A percentile compares a stretch with the other conserved stretches of the same genome.
Evolutionary conservation across 2,797 vertebrate genomes (phyloP).

Genomic region (Harpagifer antarcticus): DNA sequence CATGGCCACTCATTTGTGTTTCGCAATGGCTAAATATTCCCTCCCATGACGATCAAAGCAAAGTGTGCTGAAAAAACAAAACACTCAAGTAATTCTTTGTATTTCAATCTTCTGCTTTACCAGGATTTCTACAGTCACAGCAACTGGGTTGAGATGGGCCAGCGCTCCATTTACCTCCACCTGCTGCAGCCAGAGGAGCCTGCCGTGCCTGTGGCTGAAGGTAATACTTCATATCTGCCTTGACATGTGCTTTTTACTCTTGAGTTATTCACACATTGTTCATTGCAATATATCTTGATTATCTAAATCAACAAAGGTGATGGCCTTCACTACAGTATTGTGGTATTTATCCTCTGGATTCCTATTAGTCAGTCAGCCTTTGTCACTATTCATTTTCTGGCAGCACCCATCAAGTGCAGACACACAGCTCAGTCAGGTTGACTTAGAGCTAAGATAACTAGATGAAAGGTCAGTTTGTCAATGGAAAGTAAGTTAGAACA

Average conservation of each 20-base stretch:
- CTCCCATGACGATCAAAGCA: background rate
- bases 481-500: background rate
- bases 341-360: background rate
- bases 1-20: background rate
- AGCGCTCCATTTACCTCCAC: slow-evolving; percentile 83
- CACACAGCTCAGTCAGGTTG: background rate
- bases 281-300: background rate
- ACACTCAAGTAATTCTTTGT: background rate
- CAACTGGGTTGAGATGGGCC: slow-evolving; percentile 93
- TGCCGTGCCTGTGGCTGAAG: slow-evolving; percentile 85
- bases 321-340: background rate
- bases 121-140: slow-evolving; percentile 95
- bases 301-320: background rate
- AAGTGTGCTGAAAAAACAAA: background rate
- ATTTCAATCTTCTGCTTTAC: background rate
- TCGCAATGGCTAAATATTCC: background rate
- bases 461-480: no score
- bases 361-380: background rate
- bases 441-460: background rate
- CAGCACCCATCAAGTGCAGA: background rate
- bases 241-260: background rate
- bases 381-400: background rate
- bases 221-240: slow-evolving; percentile 62
- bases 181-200: slow-evolving; percentile 85
- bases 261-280: background rate